Base-by-base conservation (phyloP, 2,113 vertebrate species). In the Anas platyrhynchos region DNA sequence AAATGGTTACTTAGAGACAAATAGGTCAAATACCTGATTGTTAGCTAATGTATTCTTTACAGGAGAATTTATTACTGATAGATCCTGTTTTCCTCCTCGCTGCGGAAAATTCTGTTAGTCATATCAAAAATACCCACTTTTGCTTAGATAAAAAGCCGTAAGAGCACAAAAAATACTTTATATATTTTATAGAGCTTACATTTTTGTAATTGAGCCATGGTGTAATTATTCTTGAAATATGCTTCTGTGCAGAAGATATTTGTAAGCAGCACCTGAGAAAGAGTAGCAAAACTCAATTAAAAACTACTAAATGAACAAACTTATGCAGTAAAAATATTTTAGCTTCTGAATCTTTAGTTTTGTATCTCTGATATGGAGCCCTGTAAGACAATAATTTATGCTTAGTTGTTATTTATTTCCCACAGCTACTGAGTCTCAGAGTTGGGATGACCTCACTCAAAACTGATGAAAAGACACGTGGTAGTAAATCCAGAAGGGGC, bases 161-260 rank as follows among this genome's bases (percentile, higher is more conserved):
- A 25, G 6, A 59, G 8, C 29, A 9, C 18, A 75, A 41, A 54
- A 25, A 29, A 23, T 4, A 6, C 23, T 74, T 56, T 16, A 52
- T 1, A 23, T 3, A 6, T 26, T 74, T 56, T 21, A 52, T 1
- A 48, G 27, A 16, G 98, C 99, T 98, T 97, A 99, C 99, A 81
- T 95, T 99, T 99, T 90, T 98, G 95, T 94, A 99, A 97, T 91
- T 99, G 98, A 94, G 97, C 61, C 96, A 99, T 93, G 92, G 96
- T 67, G 85, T 98, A 99, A 97, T 99, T 98, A 92, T 99, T 99
- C 97, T 98, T 98, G 97, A 98, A 98, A 95, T 97, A 98, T 1
- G 98, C 98, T 12, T 99, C 98, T 1, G 62, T 91, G 95, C 99
- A 99, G 97, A 99, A 99, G 18, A 98, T 98, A 96, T 98, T 99